phyloP scores from a whole-genome alignment of 1,140 invertebrate species.

The Tenebrio molitor region DNA sequence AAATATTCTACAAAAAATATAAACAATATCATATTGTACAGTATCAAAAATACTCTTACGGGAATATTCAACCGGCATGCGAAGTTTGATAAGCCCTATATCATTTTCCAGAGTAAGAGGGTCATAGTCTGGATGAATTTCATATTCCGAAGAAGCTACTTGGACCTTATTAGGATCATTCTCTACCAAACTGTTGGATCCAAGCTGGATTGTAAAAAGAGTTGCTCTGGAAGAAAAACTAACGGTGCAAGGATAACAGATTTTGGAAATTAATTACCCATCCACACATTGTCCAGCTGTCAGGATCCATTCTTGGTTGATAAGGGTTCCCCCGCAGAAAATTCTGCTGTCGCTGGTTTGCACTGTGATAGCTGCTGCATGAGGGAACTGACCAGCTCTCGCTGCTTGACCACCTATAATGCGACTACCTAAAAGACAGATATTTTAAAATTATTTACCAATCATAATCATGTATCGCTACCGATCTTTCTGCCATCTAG shows the following conservation, averaged over 20 bases:
- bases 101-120: neutral
- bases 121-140: neutral
- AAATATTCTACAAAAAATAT: no score
- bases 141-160: neutral
- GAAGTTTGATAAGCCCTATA: no score
- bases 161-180: neutral
- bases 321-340: neutral
- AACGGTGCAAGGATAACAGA: no score
- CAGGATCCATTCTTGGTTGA: neutral
- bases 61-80: no score
- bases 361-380: neutral
- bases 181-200: neutral
- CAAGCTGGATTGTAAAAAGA: conserved; percentile 3
- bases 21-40: no score
- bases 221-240: no score
- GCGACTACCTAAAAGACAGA: neutral
- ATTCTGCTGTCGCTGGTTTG: neutral
- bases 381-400: neutral
- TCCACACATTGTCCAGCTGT: neutral
- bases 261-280: no score
- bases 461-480: no score
- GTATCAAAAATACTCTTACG: no score
- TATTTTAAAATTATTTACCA: no score
- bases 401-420: neutral
- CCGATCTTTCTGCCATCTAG: no score